A percentile compares a stretch with the other conserved stretches of the same genome.
Conservation (phyloP, 2,888 invertebrate species). For the Morpho helenor region DNA sequence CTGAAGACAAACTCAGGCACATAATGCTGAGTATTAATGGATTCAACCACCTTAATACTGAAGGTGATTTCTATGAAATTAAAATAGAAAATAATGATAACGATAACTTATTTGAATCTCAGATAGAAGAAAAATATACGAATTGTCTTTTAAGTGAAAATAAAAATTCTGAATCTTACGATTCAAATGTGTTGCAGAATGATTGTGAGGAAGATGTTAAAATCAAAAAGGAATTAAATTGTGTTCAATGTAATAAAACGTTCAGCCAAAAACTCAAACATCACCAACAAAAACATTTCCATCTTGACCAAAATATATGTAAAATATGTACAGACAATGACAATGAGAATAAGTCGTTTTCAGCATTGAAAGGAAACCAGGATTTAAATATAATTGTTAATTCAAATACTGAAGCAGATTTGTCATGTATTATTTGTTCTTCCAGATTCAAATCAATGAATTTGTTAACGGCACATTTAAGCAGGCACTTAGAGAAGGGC, state of each 20-base stretch:
- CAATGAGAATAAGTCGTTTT: background rate
- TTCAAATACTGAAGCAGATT: background rate
- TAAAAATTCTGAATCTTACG: slow-evolving; percentile 15
- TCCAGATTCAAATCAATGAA: slow-evolving; percentile 47
- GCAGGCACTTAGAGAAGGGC: slow-evolving; percentile 51
- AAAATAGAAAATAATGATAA: slow-evolving; percentile 14
- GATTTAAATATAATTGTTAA: background rate
- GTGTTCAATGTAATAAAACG: slow-evolving; percentile 34
- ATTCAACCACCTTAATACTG: slow-evolving; percentile 6
- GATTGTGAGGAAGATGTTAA: background rate
- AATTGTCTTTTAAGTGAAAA: slow-evolving; percentile 20
- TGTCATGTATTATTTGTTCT: slow-evolving; percentile 45
- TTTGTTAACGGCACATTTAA: slow-evolving; percentile 60
- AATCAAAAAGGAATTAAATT: slow-evolving; percentile 10
- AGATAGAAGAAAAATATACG: slow-evolving; percentile 27
- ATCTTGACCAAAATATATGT: background rate
- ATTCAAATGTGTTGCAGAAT: background rate
- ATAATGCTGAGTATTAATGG: slow-evolving; percentile 15
- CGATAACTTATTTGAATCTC: slow-evolving; percentile 7
- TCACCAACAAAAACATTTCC: slow-evolving; percentile 26
- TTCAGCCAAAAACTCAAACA: slow-evolving; percentile 36
- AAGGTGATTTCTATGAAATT: slow-evolving; percentile 1
- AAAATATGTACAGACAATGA: background rate
- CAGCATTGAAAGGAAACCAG: background rate
- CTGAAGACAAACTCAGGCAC: slow-evolving; percentile 37